phyloP scores from a whole-genome alignment of 2,113 vertebrate genomes.

The Lophochroa leadbeateri region DNA sequence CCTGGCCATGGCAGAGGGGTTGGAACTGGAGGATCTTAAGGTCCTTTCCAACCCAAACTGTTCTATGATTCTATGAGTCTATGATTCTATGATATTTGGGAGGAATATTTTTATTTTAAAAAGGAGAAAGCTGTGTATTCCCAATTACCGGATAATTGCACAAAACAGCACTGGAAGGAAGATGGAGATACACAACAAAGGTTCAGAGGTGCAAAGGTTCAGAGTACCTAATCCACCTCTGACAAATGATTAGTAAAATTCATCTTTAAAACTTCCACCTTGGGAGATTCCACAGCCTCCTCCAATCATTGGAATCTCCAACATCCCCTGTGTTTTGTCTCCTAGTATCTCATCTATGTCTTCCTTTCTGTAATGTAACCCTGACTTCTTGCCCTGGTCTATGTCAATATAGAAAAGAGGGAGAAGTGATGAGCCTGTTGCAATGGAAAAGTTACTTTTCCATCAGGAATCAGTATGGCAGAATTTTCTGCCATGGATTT shows the following conservation, averaged over 20 bases:
- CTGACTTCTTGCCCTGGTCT: not conserved
- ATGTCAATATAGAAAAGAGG: not conserved
- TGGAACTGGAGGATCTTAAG: too few species aligned
- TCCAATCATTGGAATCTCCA: not conserved
- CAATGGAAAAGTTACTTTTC: not conserved
- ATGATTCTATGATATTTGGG: not conserved
- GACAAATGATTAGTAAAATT: not conserved
- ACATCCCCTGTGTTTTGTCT: not conserved
- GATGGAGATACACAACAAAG: not conserved
- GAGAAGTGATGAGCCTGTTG: not conserved
- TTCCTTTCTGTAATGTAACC: not conserved
- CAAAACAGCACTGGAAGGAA: not conserved
- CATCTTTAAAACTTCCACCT: not conserved
- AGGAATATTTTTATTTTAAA: not conserved
- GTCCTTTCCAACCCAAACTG: too few species aligned
- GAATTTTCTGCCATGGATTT: not conserved
- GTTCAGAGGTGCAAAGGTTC: not conserved
- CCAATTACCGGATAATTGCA: not conserved
- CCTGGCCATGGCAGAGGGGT: too few species aligned
- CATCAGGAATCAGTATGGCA: not conserved
- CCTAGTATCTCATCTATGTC: too few species aligned
- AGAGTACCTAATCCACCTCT: not conserved
- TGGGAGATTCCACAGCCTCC: not conserved
- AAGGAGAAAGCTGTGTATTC: not conserved
- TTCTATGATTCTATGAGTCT: too few species aligned